Base-by-base conservation (phyloP, 2,113 vertebrate species). In the Ifrita kowaldi region DNA sequence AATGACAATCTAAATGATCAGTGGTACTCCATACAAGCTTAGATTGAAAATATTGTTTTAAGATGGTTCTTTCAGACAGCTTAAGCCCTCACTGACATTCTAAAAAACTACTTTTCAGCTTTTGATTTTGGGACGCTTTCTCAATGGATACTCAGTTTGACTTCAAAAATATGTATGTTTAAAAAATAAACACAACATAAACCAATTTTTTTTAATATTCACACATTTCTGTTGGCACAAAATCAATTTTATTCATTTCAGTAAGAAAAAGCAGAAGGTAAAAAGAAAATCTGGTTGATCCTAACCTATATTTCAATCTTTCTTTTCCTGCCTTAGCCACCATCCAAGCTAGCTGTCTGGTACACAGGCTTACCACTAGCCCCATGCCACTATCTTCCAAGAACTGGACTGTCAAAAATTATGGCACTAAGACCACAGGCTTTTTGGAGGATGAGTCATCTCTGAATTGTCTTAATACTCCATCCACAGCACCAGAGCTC, bases 181-280 rank as follows among this genome's bases (percentile, higher is more conserved):
- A 1, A 78, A 63, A 85, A 70, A 21, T 23, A 74, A 71, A 59
- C 11, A 69, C 7, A 69, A 50, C 5, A 27, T 23, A 47, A 64
- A n/a, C 5, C 3, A 27, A 26, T 5, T 6, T 0, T 5, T 75
- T 74, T 28, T 7, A 42, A 28, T 46, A 75, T 33, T 63, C 3
- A 7, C 17, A 68, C 11, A 71, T 47, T 55, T 93, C 26, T 78
- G n/a, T 53, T 41, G n/a, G 53, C 22, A 87, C 18, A 47, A 87
- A 64, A 80, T 16, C 5, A 24, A 15, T 46, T 79, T 77, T 49
- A 32, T 35, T 67, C 1, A 73, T 71, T 78, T 76, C 22, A 41
- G 6, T 39, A 23, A 26, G 28, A 78, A 82, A 82, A 75, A 42
- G 10, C 11, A 74, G 23, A 69, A 69, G 18, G 24, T n/a, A 18